Evolutionary conservation across 2,113 vertebrate species (phyloP).

Genomic region (Rhombomys opimus): DNA sequence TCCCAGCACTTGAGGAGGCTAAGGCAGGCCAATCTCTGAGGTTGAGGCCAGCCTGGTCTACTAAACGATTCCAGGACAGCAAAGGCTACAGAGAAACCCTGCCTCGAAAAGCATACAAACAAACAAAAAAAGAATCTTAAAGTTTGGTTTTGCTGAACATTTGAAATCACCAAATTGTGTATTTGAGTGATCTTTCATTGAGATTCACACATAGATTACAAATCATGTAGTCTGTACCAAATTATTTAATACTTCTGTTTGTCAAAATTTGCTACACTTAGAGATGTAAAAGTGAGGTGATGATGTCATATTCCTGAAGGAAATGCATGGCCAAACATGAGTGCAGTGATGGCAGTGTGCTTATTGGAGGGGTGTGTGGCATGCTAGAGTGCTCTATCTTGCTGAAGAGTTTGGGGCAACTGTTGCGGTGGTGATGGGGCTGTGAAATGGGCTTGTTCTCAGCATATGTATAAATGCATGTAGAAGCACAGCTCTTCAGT

Average conservation of each 20-base stretch:
- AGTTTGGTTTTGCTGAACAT: neutral
- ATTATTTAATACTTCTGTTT: neutral
- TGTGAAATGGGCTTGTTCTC: neutral
- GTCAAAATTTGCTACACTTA: neutral
- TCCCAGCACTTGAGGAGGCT: no score
- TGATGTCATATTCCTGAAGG: neutral
- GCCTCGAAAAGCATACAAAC: no score
- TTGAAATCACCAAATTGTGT: neutral
- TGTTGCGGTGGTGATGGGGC: neutral
- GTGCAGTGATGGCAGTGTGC: neutral
- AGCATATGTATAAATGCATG: neutral
- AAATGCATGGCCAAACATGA: neutral
- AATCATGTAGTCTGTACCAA: neutral
- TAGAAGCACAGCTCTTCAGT: neutral
- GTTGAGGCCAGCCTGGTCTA: no score
- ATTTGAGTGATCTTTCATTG: slow-evolving; percentile 25
- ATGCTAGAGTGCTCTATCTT: no score
- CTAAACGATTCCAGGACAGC: no score
- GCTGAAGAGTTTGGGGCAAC: neutral
- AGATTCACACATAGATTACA: neutral
- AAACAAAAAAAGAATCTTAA: neutral
- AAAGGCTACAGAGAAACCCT: no score
- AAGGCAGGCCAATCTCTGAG: no score
- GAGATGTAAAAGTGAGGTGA: neutral
- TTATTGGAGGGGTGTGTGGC: neutral